phyloP scores from a whole-genome alignment of 2,888 invertebrate genomes.

The Prostheceraeus crozeri region DNA sequence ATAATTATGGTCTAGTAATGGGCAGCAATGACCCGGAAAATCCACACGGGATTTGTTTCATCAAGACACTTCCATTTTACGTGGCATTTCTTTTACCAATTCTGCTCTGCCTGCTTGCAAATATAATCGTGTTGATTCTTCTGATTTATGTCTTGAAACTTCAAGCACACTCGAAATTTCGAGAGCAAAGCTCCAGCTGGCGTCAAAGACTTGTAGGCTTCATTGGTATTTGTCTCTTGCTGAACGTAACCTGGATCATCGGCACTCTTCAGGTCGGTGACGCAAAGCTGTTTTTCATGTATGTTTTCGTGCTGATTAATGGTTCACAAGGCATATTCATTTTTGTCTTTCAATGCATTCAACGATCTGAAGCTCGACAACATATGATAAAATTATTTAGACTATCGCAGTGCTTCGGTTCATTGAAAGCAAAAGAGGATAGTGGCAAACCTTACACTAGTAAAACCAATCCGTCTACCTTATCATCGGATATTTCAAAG shows the following conservation, averaged over 20 bases:
- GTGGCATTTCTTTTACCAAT: conserved; percentile 2
- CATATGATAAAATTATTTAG: background rate
- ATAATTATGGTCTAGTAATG: conserved; percentile 1
- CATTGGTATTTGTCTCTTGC: background rate
- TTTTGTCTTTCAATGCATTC: conserved; percentile 15
- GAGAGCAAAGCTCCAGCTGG: background rate
- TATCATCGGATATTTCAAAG: too few species aligned
- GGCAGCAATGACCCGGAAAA: background rate
- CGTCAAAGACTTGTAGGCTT: conserved; percentile 1
- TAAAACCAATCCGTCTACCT: too few species aligned
- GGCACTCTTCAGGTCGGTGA: background rate
- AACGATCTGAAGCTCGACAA: background rate
- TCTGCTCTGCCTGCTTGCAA: background rate
- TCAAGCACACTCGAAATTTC: background rate
- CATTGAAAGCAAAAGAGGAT: too few species aligned
- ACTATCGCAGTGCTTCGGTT: too few species aligned
- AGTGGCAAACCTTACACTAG: too few species aligned
- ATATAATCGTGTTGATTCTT: background rate
- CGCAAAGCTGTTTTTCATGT: background rate
- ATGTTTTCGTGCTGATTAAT: background rate
- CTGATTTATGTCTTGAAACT: background rate
- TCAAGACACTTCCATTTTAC: background rate
- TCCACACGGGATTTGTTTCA: conserved; percentile 2
- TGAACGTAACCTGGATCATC: conserved; percentile 3
- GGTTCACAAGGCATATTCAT: conserved; percentile 4